These are phyloP conservation scores for Sebastes trivittatus DNA, from an alignment of 2,797 vertebrate genomes.

Conservation along the genomic window DNA sequence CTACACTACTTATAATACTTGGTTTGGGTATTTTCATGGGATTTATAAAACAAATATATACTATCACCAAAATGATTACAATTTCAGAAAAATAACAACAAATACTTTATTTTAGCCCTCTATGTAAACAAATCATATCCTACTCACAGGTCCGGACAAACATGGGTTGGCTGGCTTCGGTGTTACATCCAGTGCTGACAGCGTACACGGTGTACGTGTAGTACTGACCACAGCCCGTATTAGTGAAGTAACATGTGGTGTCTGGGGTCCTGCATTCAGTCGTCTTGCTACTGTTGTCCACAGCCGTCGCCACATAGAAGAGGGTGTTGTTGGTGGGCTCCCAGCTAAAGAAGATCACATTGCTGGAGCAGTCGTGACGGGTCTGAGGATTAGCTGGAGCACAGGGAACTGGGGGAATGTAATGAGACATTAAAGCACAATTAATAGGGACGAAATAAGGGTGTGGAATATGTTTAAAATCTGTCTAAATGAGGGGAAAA, in stretches of 20 bases:
- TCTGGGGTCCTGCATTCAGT: slow-evolving; percentile 71
- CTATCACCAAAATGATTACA: not conserved
- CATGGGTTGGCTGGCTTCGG: slow-evolving; percentile 50
- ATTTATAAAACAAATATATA: not conserved
- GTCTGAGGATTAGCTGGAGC: slow-evolving; percentile 65
- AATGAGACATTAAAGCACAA: not conserved
- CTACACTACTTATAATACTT: not conserved
- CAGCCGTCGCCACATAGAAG: slow-evolving; percentile 75
- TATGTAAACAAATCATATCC: not conserved
- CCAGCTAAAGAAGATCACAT: slow-evolving; percentile 78
- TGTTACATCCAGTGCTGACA: slow-evolving; percentile 66
- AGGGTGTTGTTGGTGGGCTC: slow-evolving; percentile 69
- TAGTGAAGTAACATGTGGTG: slow-evolving; percentile 77
- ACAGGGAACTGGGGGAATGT: slow-evolving; percentile 76
- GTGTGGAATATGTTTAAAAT: not conserved
- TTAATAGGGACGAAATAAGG: not conserved
- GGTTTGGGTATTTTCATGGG: not conserved
- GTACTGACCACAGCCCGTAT: slow-evolving; percentile 73
- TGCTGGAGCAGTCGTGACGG: slow-evolving; percentile 73
- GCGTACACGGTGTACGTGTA: slow-evolving; percentile 79
- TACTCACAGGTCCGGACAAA: slow-evolving; percentile 76
- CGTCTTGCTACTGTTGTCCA: slow-evolving; percentile 40
- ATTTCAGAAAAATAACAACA: not conserved
- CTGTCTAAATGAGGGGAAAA: not conserved
- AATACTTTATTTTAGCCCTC: not conserved